Evolutionary conservation across 1,140 invertebrate genomes (phyloP).

Genomic region (Macrotrachela quadricornifera): DNA sequence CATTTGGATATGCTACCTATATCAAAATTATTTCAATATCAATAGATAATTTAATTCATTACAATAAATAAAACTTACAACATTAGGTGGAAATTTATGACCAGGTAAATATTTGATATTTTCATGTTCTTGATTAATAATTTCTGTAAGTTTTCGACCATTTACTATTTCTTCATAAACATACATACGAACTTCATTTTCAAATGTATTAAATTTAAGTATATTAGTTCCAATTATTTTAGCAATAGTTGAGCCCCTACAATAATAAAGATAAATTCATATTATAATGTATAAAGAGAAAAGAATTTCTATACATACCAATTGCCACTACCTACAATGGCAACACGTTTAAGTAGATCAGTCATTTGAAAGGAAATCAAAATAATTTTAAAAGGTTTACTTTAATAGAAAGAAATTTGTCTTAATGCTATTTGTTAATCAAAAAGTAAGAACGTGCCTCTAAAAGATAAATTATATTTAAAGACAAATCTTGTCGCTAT

Average conservation of each 20-base stretch:
- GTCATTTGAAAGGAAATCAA: too few species aligned
- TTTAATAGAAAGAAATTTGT: too few species aligned
- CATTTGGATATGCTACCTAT: constrained; percentile 80
- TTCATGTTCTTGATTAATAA: constrained; percentile 90
- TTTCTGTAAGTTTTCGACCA: constrained; percentile 89
- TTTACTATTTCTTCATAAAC: constrained; percentile 89
- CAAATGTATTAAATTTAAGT: constrained; percentile 12
- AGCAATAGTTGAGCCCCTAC: constrained; percentile 94
- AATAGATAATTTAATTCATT: not conserved
- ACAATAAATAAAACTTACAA: too few species aligned
- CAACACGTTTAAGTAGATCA: constrained; percentile 41
- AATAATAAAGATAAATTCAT: constrained; percentile 13
- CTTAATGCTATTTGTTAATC: too few species aligned
- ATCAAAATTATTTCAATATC: constrained; percentile 10
- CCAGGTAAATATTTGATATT: constrained; percentile 96
- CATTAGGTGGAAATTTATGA: constrained; percentile 52
- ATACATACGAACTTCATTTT: constrained; percentile 68
- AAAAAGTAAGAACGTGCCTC: too few species aligned
- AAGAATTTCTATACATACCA: too few species aligned
- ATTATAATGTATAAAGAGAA: not conserved
- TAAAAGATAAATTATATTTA: too few species aligned
- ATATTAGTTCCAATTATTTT: constrained; percentile 89
- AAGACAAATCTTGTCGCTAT: too few species aligned
- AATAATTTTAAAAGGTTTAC: too few species aligned
- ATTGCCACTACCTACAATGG: constrained; percentile 80